A percentile compares a stretch with the other conserved stretches of the same genome.
Conservation (phyloP, 2,888 invertebrate genomes). For the Gandaritis pyraliata region DNA sequence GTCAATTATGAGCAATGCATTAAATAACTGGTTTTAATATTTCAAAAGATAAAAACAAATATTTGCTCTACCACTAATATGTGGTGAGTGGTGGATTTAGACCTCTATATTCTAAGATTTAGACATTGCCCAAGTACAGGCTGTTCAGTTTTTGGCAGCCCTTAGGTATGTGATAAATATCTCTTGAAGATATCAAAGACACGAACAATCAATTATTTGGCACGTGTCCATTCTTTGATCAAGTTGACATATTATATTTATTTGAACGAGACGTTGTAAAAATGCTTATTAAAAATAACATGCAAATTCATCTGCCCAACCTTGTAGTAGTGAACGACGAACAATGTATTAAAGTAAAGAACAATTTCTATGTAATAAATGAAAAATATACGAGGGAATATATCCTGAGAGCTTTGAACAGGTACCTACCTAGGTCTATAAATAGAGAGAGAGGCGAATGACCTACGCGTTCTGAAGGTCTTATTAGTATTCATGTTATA, state of each 20-base stretch:
- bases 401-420: slow-evolving; percentile 41
- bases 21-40: slow-evolving; percentile 14
- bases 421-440: slow-evolving; percentile 51
- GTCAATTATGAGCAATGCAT: not conserved
- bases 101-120: too few species aligned
- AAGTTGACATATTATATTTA: too few species aligned
- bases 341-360: slow-evolving; percentile 23
- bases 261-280: too few species aligned
- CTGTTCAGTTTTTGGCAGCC: too few species aligned
- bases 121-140: too few species aligned
- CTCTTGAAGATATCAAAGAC: too few species aligned
- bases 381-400: slow-evolving; percentile 23
- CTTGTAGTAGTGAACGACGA: slow-evolving; percentile 12
- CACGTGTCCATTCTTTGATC: too few species aligned
- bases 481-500: slow-evolving; percentile 19
- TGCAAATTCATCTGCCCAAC: slow-evolving; percentile 15
- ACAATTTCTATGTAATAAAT: slow-evolving; percentile 22
- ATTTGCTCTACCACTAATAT: too few species aligned
- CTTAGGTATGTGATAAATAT: too few species aligned
- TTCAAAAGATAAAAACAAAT: slow-evolving; percentile 1
- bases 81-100: too few species aligned
- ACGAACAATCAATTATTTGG: too few species aligned
- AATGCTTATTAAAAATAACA: too few species aligned
- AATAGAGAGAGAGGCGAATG: slow-evolving; percentile 66
- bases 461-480: slow-evolving; percentile 58